Conservation (phyloP, 2,113 vertebrate species). For the Protobothrops mucrosquamatus region DNA sequence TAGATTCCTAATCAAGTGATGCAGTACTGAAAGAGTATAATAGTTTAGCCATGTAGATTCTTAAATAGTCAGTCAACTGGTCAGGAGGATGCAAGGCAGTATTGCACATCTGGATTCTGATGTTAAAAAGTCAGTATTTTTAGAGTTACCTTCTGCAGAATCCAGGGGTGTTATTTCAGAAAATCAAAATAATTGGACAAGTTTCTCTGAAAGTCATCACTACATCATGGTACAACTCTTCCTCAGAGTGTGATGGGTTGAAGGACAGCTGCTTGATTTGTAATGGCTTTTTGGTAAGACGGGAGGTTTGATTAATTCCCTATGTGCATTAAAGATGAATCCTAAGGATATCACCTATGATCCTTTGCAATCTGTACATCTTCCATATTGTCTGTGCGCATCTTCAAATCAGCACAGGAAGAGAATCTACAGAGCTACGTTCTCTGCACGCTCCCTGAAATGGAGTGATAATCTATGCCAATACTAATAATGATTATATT, state of each 20-base stretch:
- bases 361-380: background rate
- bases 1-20: background rate
- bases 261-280: background rate
- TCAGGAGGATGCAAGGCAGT: background rate
- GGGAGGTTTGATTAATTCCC: background rate
- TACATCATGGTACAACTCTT: background rate
- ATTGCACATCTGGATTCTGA: background rate
- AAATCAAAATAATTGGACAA: background rate
- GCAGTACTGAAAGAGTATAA: background rate
- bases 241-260: background rate
- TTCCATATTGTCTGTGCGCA: no score
- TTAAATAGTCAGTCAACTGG: background rate
- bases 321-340: background rate
- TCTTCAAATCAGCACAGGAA: no score
- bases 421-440: no score
- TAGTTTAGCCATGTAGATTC: background rate
- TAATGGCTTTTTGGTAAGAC: no score
- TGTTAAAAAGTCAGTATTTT: background rate
- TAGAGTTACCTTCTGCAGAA: background rate
- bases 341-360: background rate
- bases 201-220: background rate
- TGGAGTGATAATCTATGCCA: no score
- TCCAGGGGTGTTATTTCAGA: background rate
- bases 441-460: no score
- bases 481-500: no score